Evolutionary conservation across 2,113 vertebrate species (phyloP).

Genomic region (Ceyx melanurus): DNA sequence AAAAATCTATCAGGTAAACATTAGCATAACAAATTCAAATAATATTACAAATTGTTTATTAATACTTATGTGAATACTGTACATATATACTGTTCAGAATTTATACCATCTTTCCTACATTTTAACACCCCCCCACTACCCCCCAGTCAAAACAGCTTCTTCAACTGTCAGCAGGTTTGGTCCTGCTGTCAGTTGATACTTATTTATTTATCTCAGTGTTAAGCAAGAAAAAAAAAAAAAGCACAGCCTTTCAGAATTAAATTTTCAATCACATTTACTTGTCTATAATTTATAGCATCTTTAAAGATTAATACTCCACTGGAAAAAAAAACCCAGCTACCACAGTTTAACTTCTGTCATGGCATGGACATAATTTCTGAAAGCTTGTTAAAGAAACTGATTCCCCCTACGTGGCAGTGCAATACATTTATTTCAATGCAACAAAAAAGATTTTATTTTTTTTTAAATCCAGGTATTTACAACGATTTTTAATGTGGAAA

Average conservation of each 20-base stretch:
- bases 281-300: neutral
- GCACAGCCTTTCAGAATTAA: neutral
- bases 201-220: neutral
- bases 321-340: neutral
- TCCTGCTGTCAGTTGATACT: neutral
- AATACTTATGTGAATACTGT: neutral
- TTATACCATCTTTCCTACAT: neutral
- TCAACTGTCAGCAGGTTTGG: neutral
- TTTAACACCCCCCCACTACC: neutral
- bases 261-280: neutral
- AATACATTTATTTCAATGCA: neutral
- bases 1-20: conserved; percentile 75
- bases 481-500: neutral
- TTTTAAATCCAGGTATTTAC: neutral
- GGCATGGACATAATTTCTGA: neutral
- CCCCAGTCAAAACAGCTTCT: neutral
- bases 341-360: neutral
- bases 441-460: neutral
- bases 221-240: neutral
- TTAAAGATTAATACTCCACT: neutral
- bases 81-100: neutral
- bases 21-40: conserved; percentile 57
- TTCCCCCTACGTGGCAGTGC: neutral
- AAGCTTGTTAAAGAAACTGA: neutral
- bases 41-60: neutral